phyloP scores from a whole-genome alignment of 2,888 invertebrate species.

The Strigamia maritima region DNA sequence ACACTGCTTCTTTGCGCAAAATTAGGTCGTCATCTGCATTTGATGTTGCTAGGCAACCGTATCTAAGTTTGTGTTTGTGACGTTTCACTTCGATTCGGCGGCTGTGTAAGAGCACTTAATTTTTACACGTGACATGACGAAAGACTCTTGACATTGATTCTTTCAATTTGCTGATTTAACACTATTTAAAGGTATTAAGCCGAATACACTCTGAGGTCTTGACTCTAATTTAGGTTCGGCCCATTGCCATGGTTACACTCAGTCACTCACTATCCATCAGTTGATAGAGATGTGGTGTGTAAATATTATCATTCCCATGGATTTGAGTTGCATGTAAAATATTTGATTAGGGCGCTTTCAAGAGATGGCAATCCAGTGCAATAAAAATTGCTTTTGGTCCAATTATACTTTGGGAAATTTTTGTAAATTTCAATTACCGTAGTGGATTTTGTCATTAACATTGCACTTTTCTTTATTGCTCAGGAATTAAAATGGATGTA shows the following conservation, averaged over 20 bases:
- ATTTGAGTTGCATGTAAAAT: background rate
- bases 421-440: no score
- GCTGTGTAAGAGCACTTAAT: background rate
- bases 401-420: no score
- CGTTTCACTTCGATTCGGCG: background rate
- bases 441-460: no score
- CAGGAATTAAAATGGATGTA: no score
- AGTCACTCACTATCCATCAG: background rate
- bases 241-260: background rate
- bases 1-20: background rate
- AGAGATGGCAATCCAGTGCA: background rate
- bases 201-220: background rate
- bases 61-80: background rate
- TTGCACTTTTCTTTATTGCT: no score
- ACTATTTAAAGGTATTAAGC: background rate
- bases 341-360: background rate
- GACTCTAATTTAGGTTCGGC: background rate
- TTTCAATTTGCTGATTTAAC: slow-evolving; percentile 14
- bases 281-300: background rate
- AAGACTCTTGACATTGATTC: background rate
- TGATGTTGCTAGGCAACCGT: slow-evolving; percentile 18
- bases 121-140: background rate
- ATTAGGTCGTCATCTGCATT: background rate
- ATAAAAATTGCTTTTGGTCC: no score
- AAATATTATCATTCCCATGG: slow-evolving; percentile 5